phyloP scores from a whole-genome alignment of 2,113 vertebrate genomes.

The Hippocampus barbouri region DNA sequence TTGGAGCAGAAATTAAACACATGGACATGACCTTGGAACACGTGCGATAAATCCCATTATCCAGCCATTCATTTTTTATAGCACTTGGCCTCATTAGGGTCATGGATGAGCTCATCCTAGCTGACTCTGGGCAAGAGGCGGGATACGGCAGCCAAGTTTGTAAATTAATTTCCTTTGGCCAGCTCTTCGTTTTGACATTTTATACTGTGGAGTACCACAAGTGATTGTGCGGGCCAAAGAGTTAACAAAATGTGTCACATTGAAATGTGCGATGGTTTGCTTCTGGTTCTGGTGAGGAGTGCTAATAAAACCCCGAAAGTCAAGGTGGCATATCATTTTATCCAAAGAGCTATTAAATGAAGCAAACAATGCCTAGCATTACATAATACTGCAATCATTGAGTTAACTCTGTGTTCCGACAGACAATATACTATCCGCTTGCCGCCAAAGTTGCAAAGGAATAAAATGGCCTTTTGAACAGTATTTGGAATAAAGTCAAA shows the following conservation, averaged over 20 bases:
- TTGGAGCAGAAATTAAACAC: no score
- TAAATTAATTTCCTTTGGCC: not conserved
- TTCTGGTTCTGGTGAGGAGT: not conserved
- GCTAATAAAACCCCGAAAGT: slow-evolving; percentile 1
- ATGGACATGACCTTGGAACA: no score
- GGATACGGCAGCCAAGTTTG: not conserved
- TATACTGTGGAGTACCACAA: not conserved
- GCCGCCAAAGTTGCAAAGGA: not conserved
- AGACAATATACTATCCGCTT: not conserved
- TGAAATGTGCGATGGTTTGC: not conserved
- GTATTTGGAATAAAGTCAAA: not conserved
- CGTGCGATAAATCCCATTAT: no score
- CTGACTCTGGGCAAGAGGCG: no score
- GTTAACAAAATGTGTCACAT: not conserved
- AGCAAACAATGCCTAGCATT: not conserved
- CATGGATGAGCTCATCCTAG: not conserved
- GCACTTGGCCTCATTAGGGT: no score
- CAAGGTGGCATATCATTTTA: slow-evolving; percentile 3
- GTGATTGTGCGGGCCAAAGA: not conserved
- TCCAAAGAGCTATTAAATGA: slow-evolving; percentile 2
- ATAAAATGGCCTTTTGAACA: not conserved
- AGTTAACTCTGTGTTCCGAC: not conserved
- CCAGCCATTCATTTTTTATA: no score
- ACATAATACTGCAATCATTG: not conserved
- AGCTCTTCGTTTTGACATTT: not conserved